These are phyloP conservation scores for Natrix natrix DNA, from an alignment of 2,797 vertebrate species.

Conservation along the genomic window DNA sequence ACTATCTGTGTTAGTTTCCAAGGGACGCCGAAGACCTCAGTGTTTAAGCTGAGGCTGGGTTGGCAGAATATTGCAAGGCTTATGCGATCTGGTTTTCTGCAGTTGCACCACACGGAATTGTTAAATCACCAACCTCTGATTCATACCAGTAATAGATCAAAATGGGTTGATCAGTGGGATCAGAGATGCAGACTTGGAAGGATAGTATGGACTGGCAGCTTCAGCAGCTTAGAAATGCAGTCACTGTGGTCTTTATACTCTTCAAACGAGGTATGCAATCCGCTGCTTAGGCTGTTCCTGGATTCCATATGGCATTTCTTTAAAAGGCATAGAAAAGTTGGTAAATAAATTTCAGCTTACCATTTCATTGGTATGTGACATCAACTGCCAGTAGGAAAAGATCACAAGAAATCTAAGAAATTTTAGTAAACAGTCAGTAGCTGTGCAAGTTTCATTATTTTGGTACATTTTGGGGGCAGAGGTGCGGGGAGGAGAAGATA, in stretches of 20 bases:
- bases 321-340: background rate
- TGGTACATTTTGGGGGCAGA: background rate
- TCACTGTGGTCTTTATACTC: background rate
- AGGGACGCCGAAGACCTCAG: background rate
- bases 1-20: too few relatives aligned
- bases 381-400: background rate
- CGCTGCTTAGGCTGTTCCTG: background rate
- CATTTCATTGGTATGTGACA: background rate
- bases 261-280: background rate
- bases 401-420: background rate
- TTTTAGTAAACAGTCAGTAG: background rate
- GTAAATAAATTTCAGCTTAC: background rate
- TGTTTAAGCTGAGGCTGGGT: background rate
- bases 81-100: background rate
- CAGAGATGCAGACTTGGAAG: background rate
- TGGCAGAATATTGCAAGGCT: background rate
- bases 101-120: background rate
- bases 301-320: background rate
- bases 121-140: background rate
- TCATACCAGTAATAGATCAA: background rate
- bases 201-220: background rate
- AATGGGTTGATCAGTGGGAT: background rate
- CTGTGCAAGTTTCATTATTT: background rate
- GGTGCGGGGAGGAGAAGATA: background rate
- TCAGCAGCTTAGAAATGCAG: background rate